Conservation (phyloP, 1,140 invertebrate genomes). For the Sarcophaga peregrina region DNA sequence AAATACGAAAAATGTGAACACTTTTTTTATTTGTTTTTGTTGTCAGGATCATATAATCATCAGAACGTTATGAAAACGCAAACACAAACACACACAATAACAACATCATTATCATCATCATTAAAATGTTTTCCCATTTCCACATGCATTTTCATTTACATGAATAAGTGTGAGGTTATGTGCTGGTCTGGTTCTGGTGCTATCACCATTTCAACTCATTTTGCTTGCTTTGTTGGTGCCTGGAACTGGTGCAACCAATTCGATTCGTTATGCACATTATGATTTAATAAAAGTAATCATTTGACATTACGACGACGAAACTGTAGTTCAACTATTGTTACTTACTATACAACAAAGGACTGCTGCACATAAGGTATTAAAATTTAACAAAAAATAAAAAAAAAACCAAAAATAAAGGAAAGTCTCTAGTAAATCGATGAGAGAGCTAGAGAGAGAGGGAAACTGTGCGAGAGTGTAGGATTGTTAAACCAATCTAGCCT, state of each 20-base stretch:
- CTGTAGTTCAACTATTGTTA: slow-evolving; percentile 46
- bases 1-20: neutral
- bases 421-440: neutral
- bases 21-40: slow-evolving; percentile 5
- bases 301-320: slow-evolving; percentile 67
- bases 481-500: too few relatives aligned
- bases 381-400: neutral
- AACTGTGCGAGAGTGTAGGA: neutral
- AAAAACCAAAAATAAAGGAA: neutral
- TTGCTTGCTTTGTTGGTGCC: neutral
- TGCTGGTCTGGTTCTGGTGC: neutral
- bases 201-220: neutral
- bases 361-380: neutral
- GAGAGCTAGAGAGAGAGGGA: neutral
- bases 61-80: neutral
- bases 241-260: slow-evolving; percentile 47
- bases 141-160: neutral
- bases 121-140: neutral
- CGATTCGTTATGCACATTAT: slow-evolving; percentile 65
- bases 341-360: slow-evolving; percentile 40
- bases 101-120: neutral
- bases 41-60: neutral
- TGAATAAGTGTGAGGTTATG: neutral
- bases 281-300: slow-evolving; percentile 66
- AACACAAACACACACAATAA: neutral